Evolutionary conservation across 2,113 vertebrate genomes (phyloP).

Genomic region (Smithornis capensis): DNA sequence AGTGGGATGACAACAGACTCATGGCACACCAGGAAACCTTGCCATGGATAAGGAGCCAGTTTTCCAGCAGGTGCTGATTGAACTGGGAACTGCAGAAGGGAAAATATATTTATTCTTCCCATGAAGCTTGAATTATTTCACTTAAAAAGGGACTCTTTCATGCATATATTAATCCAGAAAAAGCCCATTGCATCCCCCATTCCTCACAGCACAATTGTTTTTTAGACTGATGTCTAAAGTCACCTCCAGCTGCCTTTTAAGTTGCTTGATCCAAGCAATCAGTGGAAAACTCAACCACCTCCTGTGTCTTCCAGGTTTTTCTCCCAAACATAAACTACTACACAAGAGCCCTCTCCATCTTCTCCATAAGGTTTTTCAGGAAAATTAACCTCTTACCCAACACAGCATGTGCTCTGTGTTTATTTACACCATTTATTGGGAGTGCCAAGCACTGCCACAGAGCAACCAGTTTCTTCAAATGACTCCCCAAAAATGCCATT

Average conservation of each 20-base stretch:
- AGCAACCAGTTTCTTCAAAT: not conserved
- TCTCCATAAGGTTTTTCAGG: not conserved
- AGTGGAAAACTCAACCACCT: not conserved
- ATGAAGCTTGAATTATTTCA: not conserved
- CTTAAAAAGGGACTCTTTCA: not conserved
- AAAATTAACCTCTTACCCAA: not conserved
- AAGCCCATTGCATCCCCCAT: not conserved
- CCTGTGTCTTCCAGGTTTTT: not conserved
- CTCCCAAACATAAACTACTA: not conserved
- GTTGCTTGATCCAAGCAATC: not conserved
- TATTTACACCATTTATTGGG: not conserved
- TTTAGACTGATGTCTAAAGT: not conserved
- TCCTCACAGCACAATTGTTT: not conserved
- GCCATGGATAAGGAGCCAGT: not conserved
- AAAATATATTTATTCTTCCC: not conserved
- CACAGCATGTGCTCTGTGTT: rapidly evolving
- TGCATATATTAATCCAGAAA: not conserved
- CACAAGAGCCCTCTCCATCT: not conserved
- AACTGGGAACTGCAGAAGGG: not conserved
- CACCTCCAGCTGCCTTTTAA: not conserved
- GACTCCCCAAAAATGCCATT: not conserved
- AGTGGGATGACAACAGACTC: not conserved
- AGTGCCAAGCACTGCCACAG: not conserved
- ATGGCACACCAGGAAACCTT: not conserved
- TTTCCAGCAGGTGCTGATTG: not conserved